These are phyloP conservation scores for Mongoloraphidia duomilia DNA, from an alignment of 2,888 invertebrate species.

Conservation along the genomic window DNA sequence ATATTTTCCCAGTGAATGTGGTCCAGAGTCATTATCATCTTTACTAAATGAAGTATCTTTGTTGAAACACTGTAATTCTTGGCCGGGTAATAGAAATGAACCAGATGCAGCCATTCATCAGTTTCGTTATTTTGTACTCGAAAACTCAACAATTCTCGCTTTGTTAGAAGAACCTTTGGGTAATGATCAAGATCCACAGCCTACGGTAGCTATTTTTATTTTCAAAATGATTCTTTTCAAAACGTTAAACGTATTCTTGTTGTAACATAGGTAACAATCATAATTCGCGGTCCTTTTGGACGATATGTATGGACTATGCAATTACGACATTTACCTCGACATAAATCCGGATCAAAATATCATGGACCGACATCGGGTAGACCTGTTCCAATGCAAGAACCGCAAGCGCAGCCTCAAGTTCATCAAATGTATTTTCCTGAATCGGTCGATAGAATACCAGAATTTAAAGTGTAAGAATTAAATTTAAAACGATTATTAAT, in stretches of 20 bases:
- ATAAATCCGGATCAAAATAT: constrained; percentile 55
- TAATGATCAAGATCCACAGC: constrained; percentile 87
- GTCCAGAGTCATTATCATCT: constrained; percentile 72
- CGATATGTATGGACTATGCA: constrained; percentile 91
- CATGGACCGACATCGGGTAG: constrained; percentile 49
- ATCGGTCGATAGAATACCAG: constrained; percentile 60
- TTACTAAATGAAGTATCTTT: constrained; percentile 78
- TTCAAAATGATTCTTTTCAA: constrained; percentile 5
- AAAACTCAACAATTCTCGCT: constrained; percentile 78
- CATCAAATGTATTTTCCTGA: constrained; percentile 68
- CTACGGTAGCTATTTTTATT: constrained; percentile 50
- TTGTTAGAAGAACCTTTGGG: constrained; percentile 83
- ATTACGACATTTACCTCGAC: constrained; percentile 72
- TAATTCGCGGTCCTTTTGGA: constrained; percentile 87
- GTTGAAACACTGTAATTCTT: constrained; percentile 56
- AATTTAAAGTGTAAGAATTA: constrained; percentile 60
- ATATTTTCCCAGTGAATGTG: constrained; percentile 71
- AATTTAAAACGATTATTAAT: not conserved
- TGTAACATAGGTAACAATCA: constrained; percentile 35
- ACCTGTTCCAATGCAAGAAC: constrained; percentile 63
- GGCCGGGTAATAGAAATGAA: constrained; percentile 34
- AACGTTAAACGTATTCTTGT: not conserved
- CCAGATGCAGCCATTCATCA: constrained; percentile 47
- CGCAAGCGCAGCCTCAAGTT: constrained; percentile 48
- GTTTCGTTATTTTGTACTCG: constrained; percentile 82